phyloP scores from a whole-genome alignment of 2,888 invertebrate genomes.

The Nineta flava region DNA sequence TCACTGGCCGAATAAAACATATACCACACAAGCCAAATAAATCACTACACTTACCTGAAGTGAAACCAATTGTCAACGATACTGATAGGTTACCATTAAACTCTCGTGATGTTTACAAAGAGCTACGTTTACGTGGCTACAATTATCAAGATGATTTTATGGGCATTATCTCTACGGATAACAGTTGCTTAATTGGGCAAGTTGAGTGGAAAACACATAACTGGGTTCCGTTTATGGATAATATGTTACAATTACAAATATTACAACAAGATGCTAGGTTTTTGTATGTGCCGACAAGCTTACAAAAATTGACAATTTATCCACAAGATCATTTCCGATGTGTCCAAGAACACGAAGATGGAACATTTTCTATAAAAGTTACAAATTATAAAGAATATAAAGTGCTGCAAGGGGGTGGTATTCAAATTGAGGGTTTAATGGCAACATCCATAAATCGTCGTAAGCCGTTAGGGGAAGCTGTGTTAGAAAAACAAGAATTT shows the following conservation, averaged over 20 bases:
- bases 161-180: constrained; percentile 18
- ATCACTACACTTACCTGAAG: constrained; percentile 29
- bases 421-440: constrained; percentile 60
- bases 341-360: constrained; percentile 4
- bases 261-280: constrained; percentile 50
- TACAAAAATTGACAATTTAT: constrained; percentile 35
- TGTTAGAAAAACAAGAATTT: constrained; percentile 60
- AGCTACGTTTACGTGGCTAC: constrained; percentile 53
- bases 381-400: constrained; percentile 25
- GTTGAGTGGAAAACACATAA: constrained; percentile 30
- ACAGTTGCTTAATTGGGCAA: constrained; percentile 18
- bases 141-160: constrained; percentile 25
- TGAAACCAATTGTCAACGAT: constrained; percentile 8
- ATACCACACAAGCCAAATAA: constrained; percentile 38
- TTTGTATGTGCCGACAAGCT: constrained; percentile 50
- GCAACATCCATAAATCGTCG: constrained; percentile 58
- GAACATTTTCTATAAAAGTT: constrained; percentile 2
- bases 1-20: constrained; percentile 49
- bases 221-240: constrained; percentile 82
- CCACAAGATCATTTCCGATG: constrained; percentile 22
- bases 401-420: constrained; percentile 47
- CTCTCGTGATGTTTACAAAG: constrained; percentile 46
- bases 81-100: neutral
- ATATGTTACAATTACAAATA: constrained; percentile 62
- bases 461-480: constrained; percentile 52